These are phyloP conservation scores for Rhincodon typus DNA, from an alignment of 2,797 vertebrate species.

Conservation along the genomic window DNA sequence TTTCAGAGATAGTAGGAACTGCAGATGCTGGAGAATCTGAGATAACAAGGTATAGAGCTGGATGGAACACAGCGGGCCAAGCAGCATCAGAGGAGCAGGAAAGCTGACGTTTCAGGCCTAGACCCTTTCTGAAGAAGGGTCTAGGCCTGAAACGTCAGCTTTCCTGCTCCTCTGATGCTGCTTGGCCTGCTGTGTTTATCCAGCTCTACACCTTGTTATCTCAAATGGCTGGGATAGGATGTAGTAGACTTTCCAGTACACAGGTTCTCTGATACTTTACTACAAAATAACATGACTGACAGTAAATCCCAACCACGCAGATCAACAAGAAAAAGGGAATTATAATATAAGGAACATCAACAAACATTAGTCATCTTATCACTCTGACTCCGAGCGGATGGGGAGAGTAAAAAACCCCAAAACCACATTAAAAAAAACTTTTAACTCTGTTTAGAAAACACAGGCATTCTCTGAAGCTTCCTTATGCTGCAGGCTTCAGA, in stretches of 20 bases:
- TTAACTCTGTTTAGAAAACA: conserved; percentile 28
- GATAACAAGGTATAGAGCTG: too few relatives aligned
- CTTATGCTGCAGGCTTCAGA: conserved; percentile 13
- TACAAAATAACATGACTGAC: background rate
- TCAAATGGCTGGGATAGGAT: background rate
- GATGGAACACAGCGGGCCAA: too few relatives aligned
- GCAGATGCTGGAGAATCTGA: too few relatives aligned
- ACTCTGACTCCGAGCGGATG: background rate
- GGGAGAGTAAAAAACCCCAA: background rate
- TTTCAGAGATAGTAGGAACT: too few relatives aligned
- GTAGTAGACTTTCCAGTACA: background rate
- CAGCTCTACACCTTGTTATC: too few relatives aligned
- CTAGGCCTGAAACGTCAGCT: too few relatives aligned
- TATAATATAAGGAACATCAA: conserved; percentile 25
- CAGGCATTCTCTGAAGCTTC: conserved; percentile 22
- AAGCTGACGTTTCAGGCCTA: too few relatives aligned
- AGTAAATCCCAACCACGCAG: background rate
- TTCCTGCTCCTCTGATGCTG: too few relatives aligned
- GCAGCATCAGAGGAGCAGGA: too few relatives aligned
- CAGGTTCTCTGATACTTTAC: background rate
- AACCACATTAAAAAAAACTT: conserved; percentile 32
- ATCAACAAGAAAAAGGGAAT: background rate
- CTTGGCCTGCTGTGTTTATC: too few relatives aligned
- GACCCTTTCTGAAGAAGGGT: too few relatives aligned
- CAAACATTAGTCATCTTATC: conserved; percentile 23